These are phyloP conservation scores for Drosophila baimaii DNA, from an alignment of 1,140 invertebrate genomes.

Conservation along the genomic window DNA sequence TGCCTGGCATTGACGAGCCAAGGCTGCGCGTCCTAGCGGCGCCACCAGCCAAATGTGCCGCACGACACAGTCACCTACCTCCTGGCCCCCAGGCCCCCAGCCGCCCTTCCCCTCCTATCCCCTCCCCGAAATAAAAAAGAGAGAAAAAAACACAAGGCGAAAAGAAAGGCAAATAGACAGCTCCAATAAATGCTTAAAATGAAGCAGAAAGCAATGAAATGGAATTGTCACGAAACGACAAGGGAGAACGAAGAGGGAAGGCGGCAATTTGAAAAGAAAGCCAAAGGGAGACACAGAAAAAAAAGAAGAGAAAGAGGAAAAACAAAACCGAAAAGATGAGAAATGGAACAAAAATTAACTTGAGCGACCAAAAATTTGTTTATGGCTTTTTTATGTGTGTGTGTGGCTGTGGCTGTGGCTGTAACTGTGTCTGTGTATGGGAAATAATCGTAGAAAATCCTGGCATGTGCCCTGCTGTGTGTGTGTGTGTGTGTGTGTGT, in stretches of 20 bases:
- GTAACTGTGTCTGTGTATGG: conserved; percentile 39
- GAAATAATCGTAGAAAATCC: conserved; percentile 67
- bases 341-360: conserved; percentile 62
- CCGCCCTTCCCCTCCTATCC: no score
- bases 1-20: conserved; percentile 52
- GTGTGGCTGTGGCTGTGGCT: conserved; percentile 20
- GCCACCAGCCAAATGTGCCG: conserved; percentile 71
- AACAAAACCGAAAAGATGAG: conserved; percentile 50
- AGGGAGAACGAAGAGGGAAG: conserved; percentile 23
- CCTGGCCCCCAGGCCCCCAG: background rate
- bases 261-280: conserved; percentile 15
- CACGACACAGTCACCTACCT: conserved; percentile 59
- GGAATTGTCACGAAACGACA: conserved; percentile 78
- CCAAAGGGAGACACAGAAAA: conserved; percentile 13
- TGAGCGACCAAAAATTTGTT: conserved; percentile 74
- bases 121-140: conserved; percentile 13
- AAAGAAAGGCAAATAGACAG: conserved; percentile 65
- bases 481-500: conserved; percentile 40
- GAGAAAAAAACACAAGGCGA: conserved; percentile 4
- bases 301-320: background rate
- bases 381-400: conserved; percentile 58
- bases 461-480: conserved; percentile 13
- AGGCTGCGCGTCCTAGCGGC: conserved; percentile 72
- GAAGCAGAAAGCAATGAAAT: conserved; percentile 79
- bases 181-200: conserved; percentile 80